Conservation (phyloP, 2,113 vertebrate genomes). For the Nycticryphes semicollaris region DNA sequence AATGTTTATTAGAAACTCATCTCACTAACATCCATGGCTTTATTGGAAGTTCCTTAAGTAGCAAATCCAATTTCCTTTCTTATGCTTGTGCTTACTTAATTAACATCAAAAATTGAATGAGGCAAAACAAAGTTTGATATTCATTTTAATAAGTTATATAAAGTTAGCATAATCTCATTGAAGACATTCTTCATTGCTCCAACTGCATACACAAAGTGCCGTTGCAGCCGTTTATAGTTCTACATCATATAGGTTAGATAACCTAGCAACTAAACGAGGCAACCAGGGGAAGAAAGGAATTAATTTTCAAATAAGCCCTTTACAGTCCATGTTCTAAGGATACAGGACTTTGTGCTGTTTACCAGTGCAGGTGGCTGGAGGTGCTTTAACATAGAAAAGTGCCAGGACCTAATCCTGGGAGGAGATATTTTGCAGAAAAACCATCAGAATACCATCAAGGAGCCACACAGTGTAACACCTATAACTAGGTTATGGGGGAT, state of each 20-base stretch:
- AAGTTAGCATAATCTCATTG: constrained; percentile 70
- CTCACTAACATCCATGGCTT: constrained; percentile 68
- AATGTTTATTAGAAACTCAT: constrained; percentile 74
- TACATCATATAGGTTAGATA: constrained; percentile 38
- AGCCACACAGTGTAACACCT: fast-evolving
- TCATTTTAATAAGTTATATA: constrained; percentile 74
- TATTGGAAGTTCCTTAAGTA: constrained; percentile 76
- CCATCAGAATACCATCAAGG: neutral
- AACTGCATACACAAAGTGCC: constrained; percentile 54
- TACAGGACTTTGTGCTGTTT: neutral
- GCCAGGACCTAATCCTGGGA: neutral
- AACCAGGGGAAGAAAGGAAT: constrained; percentile 35
- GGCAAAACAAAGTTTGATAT: constrained; percentile 73
- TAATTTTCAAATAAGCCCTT: neutral
- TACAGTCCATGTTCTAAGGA: fast-evolving
- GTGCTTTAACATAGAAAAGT: neutral
- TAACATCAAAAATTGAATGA: constrained; percentile 76
- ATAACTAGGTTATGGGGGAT: neutral
- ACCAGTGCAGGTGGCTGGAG: neutral
- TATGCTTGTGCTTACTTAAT: constrained; percentile 74
- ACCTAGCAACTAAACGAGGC: constrained; percentile 55
- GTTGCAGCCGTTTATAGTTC: constrained; percentile 50
- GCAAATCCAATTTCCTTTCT: constrained; percentile 75
- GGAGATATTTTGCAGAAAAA: neutral
- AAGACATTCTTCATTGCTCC: constrained; percentile 62